Conservation (phyloP, 2,113 vertebrate genomes). For the Myiozetetes cayanensis region DNA sequence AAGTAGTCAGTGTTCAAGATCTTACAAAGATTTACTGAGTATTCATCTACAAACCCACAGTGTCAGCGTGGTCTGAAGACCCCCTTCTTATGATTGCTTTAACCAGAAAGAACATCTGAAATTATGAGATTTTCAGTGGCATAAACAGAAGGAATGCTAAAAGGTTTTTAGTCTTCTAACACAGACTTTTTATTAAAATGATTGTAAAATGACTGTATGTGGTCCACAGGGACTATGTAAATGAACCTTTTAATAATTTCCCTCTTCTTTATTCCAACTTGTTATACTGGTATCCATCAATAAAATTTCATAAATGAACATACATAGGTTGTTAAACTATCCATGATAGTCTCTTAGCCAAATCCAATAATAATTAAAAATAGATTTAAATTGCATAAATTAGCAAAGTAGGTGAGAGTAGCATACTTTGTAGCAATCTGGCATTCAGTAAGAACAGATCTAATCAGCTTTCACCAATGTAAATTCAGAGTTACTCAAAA, state of each 20-base stretch:
- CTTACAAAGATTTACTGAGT: not conserved
- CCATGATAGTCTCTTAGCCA: not conserved
- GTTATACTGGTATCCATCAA: not conserved
- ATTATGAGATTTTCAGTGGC: not conserved
- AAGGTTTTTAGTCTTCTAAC: not conserved
- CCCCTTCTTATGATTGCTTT: not conserved
- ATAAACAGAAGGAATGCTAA: not conserved
- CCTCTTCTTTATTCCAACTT: not conserved
- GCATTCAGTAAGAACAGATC: not conserved
- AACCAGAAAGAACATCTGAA: not conserved
- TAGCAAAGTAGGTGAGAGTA: not conserved
- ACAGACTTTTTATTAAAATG: not conserved
- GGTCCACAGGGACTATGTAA: not conserved
- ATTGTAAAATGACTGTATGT: not conserved
- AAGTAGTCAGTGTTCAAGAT: not conserved
- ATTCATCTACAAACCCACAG: not conserved
- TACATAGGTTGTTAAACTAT: not conserved
- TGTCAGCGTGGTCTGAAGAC: rapidly evolving
- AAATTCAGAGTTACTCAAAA: not conserved
- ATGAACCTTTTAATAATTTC: not conserved
- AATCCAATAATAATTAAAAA: not conserved
- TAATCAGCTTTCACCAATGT: not conserved
- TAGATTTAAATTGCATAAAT: not conserved
- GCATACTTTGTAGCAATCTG: not conserved
- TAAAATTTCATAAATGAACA: not conserved